A percentile compares a stretch with the other conserved stretches of the same genome.
Conservation (phyloP, 2,797 vertebrate species). For the Danio jaintianensis region DNA sequence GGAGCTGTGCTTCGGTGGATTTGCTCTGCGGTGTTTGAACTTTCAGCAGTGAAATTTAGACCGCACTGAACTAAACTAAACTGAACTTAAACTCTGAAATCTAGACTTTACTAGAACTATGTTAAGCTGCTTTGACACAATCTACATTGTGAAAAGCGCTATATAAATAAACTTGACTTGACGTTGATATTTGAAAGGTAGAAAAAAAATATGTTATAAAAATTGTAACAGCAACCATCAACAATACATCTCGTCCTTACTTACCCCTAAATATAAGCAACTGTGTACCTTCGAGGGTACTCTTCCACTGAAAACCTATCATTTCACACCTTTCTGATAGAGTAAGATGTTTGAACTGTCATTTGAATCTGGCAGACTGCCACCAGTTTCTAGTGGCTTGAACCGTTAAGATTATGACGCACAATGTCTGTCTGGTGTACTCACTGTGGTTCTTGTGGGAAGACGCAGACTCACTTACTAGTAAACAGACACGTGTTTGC, state of each 20-base stretch:
- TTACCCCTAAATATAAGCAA: neutral
- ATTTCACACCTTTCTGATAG: neutral
- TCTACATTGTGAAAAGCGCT: too few species aligned
- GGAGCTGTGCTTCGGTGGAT: too few species aligned
- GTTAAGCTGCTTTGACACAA: too few species aligned
- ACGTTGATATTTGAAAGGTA: too few species aligned
- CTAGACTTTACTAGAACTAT: too few species aligned
- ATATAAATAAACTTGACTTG: too few species aligned
- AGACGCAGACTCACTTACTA: constrained; percentile 2
- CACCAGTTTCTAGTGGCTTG: constrained; percentile 29
- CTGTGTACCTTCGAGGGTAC: neutral
- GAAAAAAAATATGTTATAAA: too few species aligned
- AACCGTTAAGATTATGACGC: constrained; percentile 52
- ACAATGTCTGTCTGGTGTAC: constrained; percentile 32
- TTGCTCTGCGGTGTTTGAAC: too few species aligned
- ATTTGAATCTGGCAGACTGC: constrained; percentile 27
- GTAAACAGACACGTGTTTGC: constrained; percentile 23
- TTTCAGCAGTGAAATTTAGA: too few species aligned
- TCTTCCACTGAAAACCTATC: neutral
- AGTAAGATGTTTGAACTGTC: constrained; percentile 31
- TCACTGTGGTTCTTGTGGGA: constrained; percentile 44
- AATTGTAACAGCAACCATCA: too few species aligned
- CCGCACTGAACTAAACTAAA: too few species aligned
- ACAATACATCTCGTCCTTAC: neutral
- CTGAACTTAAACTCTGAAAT: too few species aligned